Conservation (phyloP, 1,140 invertebrate species). For the Lasioglossum baleicum region DNA sequence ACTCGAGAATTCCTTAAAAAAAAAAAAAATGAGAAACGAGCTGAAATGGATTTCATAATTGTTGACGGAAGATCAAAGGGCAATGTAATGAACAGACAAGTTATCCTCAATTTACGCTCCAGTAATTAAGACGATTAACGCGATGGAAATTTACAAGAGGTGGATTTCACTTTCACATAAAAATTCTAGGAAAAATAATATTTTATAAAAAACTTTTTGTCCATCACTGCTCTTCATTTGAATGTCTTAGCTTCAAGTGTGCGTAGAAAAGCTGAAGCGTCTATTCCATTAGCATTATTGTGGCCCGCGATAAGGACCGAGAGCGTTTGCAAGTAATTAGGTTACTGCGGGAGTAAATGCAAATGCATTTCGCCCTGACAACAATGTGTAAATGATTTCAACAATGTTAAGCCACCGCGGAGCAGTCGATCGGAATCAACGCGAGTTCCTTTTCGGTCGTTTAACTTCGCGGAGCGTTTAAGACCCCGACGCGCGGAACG, state of each 20-base stretch:
- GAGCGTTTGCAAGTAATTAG: too few species aligned
- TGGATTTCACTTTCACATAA: too few species aligned
- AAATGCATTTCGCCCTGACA: background rate
- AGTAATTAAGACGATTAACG: background rate
- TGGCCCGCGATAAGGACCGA: too few species aligned
- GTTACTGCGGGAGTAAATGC: background rate
- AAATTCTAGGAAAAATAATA: too few species aligned
- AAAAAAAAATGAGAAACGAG: background rate
- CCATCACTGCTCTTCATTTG: too few species aligned
- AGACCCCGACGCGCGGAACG: background rate
- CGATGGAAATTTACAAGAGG: background rate
- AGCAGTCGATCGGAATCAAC: background rate
- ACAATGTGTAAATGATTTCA: background rate
- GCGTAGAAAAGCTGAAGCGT: too few species aligned
- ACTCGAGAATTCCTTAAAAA: background rate
- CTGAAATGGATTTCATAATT: background rate
- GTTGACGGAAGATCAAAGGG: background rate
- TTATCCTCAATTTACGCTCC: background rate
- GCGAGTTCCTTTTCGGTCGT: background rate
- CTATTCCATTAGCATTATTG: too few species aligned
- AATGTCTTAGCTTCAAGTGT: too few species aligned
- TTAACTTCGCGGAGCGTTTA: background rate
- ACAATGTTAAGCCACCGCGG: slow-evolving; percentile 7
- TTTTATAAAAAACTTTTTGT: too few species aligned
- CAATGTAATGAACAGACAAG: background rate